Conservation (phyloP, 2,888 invertebrate genomes). For the Branchellion lobata region DNA sequence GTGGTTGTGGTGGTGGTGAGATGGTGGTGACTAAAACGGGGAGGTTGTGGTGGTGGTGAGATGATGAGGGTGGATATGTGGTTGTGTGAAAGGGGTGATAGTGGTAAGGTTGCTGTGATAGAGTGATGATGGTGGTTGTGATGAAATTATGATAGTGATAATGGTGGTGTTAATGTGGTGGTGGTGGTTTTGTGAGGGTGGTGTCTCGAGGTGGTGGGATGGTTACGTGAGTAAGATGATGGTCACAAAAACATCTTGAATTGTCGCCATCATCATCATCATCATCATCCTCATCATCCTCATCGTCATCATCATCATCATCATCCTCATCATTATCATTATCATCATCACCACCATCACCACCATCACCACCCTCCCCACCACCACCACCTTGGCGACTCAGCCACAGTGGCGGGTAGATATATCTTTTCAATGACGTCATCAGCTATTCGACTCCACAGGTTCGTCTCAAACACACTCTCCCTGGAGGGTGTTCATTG, state of each 20-base stretch:
- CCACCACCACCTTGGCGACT: conserved; percentile 61
- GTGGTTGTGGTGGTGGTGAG: too few species aligned
- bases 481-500: conserved; percentile 66
- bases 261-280: background rate
- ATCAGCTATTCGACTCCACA: conserved; percentile 62
- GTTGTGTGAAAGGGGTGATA: too few species aligned
- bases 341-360: background rate
- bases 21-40: background rate
- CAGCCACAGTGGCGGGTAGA: conserved; percentile 84
- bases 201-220: too few species aligned
- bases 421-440: conserved; percentile 87
- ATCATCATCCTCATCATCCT: background rate
- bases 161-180: too few species aligned
- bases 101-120: too few species aligned
- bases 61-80: too few species aligned
- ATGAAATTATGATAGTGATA: too few species aligned
- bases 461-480: conserved; percentile 73
- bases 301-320: background rate
- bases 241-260: too few species aligned
- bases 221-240: too few species aligned
- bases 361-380: background rate
- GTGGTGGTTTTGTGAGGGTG: too few species aligned
- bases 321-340: conserved; percentile 23
- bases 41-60: too few species aligned
- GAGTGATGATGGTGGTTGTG: too few species aligned